Evolutionary conservation across 1,140 invertebrate species (phyloP).

Genomic region (Gonioctena quinquepunctata): DNA sequence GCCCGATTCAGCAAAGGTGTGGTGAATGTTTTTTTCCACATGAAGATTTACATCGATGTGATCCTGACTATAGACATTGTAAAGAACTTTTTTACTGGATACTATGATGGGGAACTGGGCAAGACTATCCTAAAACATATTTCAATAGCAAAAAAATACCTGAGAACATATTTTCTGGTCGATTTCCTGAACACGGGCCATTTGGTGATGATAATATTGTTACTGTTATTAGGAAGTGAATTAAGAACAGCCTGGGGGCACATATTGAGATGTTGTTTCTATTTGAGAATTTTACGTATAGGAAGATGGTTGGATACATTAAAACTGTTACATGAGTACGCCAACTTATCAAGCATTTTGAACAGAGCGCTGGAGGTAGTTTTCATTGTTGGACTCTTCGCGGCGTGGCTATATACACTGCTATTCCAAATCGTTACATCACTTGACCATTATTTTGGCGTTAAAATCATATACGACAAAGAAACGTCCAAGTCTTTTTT

Average conservation of each 20-base stretch:
- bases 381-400: background rate
- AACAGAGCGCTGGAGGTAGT: background rate
- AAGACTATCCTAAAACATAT: conserved; percentile 1
- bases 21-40: background rate
- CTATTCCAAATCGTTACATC: background rate
- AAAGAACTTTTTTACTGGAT: conserved; percentile 23
- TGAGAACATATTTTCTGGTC: background rate
- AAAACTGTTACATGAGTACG: background rate
- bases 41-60: background rate
- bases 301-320: background rate
- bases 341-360: background rate
- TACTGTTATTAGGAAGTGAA: background rate
- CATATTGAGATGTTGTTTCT: background rate
- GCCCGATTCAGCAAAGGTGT: too few species aligned
- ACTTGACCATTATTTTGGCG: too few species aligned
- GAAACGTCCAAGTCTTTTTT: background rate
- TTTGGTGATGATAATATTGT: background rate
- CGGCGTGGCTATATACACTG: background rate
- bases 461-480: too few species aligned
- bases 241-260: background rate
- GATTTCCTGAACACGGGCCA: background rate
- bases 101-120: conserved; percentile 9
- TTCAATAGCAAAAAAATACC: background rate
- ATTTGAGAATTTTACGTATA: background rate
- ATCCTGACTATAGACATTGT: conserved; percentile 1